These are phyloP conservation scores for Nothocercus julius DNA, from an alignment of 2,113 vertebrate species.

Conservation along the genomic window DNA sequence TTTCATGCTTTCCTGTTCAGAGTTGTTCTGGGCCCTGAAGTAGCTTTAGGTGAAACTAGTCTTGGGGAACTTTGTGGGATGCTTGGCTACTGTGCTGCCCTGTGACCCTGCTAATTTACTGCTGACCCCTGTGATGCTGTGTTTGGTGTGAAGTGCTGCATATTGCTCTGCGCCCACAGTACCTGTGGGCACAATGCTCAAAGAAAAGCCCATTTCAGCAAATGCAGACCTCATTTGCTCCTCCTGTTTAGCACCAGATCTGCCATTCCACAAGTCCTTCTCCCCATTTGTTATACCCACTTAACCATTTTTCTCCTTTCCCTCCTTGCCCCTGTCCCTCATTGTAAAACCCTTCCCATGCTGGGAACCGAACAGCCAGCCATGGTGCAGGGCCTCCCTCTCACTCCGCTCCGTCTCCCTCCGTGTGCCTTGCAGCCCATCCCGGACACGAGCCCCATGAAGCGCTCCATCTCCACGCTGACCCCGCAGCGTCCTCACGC, in stretches of 20 bases:
- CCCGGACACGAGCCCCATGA: constrained; percentile 90
- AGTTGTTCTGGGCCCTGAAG: constrained; percentile 4
- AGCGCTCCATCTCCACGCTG: constrained; percentile 89
- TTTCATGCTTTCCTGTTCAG: neutral
- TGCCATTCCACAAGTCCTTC: neutral
- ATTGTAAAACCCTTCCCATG: neutral
- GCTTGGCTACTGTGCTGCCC: constrained; percentile 38
- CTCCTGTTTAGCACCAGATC: neutral
- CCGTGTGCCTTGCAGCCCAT: constrained; percentile 77
- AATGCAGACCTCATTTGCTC: neutral
- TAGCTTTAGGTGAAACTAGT: neutral
- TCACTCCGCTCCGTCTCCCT: neutral
- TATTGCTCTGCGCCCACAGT: fast-evolving
- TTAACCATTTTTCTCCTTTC: neutral
- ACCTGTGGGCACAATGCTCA: neutral
- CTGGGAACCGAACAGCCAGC: neutral
- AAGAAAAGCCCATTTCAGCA: neutral
- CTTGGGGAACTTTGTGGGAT: neutral
- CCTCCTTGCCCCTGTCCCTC: neutral
- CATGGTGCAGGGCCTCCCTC: neutral
- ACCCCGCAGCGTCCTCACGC: constrained; percentile 84
- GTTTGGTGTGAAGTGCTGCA: neutral
- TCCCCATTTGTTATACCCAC: neutral
- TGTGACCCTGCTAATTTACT: neutral
- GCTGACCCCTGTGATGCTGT: neutral